A percentile compares a stretch with the other conserved stretches of the same genome.
Evolutionary conservation across 1,140 invertebrate genomes (phyloP).

Genomic region (Pristionchus pacificus): DNA sequence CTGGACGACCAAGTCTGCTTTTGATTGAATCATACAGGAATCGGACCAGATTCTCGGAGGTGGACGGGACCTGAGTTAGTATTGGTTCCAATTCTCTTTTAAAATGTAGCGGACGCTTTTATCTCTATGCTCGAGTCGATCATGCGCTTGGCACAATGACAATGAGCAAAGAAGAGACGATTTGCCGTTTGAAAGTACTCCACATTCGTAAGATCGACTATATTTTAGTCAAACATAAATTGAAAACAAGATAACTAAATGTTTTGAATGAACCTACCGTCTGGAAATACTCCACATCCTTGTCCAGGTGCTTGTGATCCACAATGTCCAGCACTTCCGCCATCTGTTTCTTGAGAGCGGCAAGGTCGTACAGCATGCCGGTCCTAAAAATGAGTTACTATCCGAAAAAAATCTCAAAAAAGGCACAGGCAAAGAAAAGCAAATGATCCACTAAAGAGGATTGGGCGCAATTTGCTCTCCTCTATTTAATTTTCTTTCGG

Average conservation of each 20-base stretch:
- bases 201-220: background rate
- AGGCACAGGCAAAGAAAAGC: too few species aligned
- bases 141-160: background rate
- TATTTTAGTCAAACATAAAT: background rate
- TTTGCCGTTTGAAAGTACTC: background rate
- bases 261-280: too few species aligned
- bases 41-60: constrained; percentile 25
- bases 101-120: background rate
- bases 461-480: background rate
- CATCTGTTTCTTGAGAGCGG: constrained; percentile 28
- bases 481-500: too few species aligned
- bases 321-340: constrained; percentile 19
- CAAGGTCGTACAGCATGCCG: constrained; percentile 31
- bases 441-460: too few species aligned
- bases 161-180: background rate
- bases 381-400: background rate
- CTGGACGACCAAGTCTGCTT: background rate
- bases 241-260: background rate
- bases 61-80: constrained; percentile 10
- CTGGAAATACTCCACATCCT: constrained; percentile 26
- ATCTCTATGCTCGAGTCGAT: background rate
- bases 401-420: too few species aligned
- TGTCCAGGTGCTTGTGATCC: constrained; percentile 29
- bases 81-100: background rate
- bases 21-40: constrained; percentile 23